Evolutionary conservation across 2,797 vertebrate genomes (phyloP).

Genomic region (Pogoniulus pusillus): DNA sequence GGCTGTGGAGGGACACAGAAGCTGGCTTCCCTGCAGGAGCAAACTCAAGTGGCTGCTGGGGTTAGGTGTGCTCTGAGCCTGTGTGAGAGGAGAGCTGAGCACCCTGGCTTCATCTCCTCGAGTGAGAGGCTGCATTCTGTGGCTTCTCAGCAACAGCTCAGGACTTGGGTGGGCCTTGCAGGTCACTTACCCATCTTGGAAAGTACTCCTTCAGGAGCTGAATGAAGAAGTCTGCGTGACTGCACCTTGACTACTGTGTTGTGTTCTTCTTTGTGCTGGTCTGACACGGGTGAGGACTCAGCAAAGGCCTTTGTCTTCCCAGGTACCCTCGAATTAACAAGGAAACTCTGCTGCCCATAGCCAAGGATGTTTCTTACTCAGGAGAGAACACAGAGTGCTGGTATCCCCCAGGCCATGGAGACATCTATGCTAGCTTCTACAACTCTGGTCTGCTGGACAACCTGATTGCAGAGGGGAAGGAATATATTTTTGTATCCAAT

Average conservation of each 20-base stretch:
- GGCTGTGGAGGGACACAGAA: not conserved
- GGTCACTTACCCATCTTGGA: not conserved
- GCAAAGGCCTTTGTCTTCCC: not conserved
- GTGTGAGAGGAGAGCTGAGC: not conserved
- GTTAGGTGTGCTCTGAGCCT: not conserved
- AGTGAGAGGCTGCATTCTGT: not conserved
- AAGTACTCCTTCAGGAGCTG: not conserved
- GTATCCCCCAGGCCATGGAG: constrained; percentile 96
- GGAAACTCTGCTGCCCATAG: constrained; percentile 92
- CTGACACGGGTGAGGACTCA: not conserved
- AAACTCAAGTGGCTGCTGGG: not conserved
- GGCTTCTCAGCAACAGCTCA: not conserved
- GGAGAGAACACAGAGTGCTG: constrained; percentile 90
- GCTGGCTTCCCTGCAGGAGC: not conserved
- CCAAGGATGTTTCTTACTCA: constrained; percentile 82
- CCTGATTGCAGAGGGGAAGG: constrained; percentile 89
- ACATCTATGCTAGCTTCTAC: constrained; percentile 93
- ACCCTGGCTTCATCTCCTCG: not conserved
- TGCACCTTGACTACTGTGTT: not conserved
- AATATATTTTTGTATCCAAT: constrained; percentile 98
- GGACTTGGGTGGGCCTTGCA: not conserved
- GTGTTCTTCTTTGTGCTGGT: not conserved
- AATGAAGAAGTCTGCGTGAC: not conserved
- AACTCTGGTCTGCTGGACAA: constrained; percentile 92
- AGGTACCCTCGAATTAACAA: constrained; percentile 97